phyloP scores from a whole-genome alignment of 2,797 vertebrate genomes.

The Parauchenoglanis ngamensis region DNA sequence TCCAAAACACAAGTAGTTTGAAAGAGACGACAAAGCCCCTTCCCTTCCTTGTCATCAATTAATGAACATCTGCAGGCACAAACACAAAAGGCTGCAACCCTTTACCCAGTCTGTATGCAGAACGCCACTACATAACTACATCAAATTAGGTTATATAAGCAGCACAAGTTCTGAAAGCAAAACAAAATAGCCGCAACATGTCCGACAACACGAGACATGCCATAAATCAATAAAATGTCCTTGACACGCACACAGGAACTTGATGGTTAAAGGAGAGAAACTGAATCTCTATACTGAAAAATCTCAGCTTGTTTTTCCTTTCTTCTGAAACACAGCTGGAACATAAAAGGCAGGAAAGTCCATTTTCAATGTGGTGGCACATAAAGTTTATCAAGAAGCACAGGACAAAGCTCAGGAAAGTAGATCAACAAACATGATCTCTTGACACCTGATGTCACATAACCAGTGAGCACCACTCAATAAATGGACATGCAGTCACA shows the following conservation, averaged over 20 bases:
- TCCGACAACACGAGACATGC: background rate
- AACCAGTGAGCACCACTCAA: constrained; percentile 5
- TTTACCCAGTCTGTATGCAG: background rate
- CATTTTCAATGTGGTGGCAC: background rate
- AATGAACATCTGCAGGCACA: constrained; percentile 7
- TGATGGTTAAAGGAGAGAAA: background rate
- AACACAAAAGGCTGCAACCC: background rate
- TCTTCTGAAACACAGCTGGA: background rate
- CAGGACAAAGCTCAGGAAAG: constrained; percentile 34
- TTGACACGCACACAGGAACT: background rate
- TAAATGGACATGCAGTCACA: constrained; percentile 13
- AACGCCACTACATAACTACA: too few relatives aligned
- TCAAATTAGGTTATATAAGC: background rate
- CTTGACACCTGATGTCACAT: constrained; percentile 33
- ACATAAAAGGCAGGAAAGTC: background rate
- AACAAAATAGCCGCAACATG: background rate
- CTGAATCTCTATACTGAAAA: background rate
- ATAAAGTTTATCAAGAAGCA: constrained; percentile 10
- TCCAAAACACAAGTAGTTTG: constrained; percentile 62
- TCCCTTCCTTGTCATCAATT: constrained; percentile 22
- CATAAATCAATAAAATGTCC: background rate
- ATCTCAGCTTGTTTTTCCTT: background rate
- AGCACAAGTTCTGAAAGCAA: background rate
- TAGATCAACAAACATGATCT: constrained; percentile 47
- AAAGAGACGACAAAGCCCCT: background rate